Base-by-base conservation (phyloP, 2,888 invertebrate species). In the Sphaerophoria taeniata region DNA sequence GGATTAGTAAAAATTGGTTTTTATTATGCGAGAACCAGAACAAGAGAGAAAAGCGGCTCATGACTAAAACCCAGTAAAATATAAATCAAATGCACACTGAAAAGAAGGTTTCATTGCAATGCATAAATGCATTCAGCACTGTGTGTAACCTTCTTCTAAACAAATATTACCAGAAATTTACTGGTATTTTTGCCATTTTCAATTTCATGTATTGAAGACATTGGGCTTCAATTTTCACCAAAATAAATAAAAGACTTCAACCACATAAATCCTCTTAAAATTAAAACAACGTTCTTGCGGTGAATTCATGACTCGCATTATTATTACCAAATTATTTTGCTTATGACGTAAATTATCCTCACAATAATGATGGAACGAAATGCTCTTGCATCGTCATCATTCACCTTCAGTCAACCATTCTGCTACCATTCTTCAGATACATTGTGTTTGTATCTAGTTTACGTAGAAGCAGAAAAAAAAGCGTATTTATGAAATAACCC, bases 321-420 rank as follows among this genome's bases (percentile, higher is more conserved):
- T 91, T 91, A 91, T 91, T 90, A 88, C 90, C 91, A 90, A 91
- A 92, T 91, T 91, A 92, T 91, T 85, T 60, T 69, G 73, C 81
- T 77, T 63, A 58, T 70, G 60, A 69, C 76, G 76, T 85, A 85
- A 85, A 85, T 85, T 81, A 81, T 85, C 73, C 76, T 34, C 9
- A 56, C 69, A 72, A 81, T 47, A 73, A 85, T 76, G 85, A 85
- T 81, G 76, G 72, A 70, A 67, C 73, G 63, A 73, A 81, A 85
- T 81, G 58, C 43, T 69, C 53, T 80, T 81, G 85, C 81, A 80
- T 85, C 81, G 76, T 81, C 85, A 85, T 85, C 76, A 81, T 85
- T 85, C 81, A 85, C 85, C 81, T 85, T 77, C 72, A 76, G 45
- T 80, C 75, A 75, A 56, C 80, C 71, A 72, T 76, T 76, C 31